phyloP scores from a whole-genome alignment of 2,888 invertebrate genomes.

The Eupithecia inturbata region DNA sequence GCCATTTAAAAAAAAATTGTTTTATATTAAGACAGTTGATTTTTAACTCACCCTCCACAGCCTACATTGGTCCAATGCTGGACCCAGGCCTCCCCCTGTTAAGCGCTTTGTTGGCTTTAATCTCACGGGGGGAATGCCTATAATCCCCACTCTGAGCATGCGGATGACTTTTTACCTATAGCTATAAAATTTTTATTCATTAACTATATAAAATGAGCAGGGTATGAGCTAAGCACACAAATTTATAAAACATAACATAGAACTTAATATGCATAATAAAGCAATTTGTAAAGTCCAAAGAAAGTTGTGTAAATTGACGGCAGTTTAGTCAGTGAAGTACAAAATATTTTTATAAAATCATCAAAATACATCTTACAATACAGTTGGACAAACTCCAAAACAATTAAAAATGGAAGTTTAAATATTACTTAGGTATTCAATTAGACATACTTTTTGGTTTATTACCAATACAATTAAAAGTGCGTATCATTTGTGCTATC shows the following conservation, averaged over 20 bases:
- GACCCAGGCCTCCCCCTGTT: too few species aligned
- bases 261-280: neutral
- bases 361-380: neutral
- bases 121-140: too few species aligned
- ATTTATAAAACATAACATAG: neutral
- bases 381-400: neutral
- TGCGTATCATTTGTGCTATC: constrained; percentile 3
- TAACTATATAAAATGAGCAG: neutral
- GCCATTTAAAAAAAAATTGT: too few species aligned
- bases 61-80: too few species aligned
- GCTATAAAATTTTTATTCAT: neutral
- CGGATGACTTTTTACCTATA: too few species aligned
- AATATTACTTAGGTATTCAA: neutral
- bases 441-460: neutral
- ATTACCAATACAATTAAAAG: neutral
- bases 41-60: too few species aligned
- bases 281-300: neutral
- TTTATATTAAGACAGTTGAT: neutral
- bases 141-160: too few species aligned
- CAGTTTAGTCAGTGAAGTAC: neutral
- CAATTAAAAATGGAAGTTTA: neutral
- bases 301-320: neutral
- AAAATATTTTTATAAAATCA: constrained; percentile 5
- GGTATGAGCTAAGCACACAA: neutral
- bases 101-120: too few species aligned